These are phyloP conservation scores for Percopsis omiscomaycus DNA, from an alignment of 2,797 vertebrate genomes.

Conservation along the genomic window DNA sequence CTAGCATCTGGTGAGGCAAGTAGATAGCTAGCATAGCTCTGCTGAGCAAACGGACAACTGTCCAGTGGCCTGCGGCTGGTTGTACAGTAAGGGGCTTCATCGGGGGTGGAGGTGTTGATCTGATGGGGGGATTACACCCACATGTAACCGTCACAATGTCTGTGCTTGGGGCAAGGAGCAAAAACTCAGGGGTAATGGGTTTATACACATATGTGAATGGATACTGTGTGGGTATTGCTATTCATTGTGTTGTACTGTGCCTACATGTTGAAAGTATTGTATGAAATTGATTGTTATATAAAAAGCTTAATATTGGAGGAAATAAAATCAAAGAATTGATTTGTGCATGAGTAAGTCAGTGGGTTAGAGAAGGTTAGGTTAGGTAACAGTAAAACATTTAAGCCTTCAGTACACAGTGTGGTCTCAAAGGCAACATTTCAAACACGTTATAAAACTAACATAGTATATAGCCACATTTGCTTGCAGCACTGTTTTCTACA, in stretches of 20 bases:
- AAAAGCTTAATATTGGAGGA: no score
- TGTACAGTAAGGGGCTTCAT: conserved; percentile 23
- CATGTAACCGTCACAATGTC: conserved; percentile 4
- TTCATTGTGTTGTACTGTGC: neutral
- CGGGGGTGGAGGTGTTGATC: conserved; percentile 1
- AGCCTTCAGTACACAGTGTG: no score
- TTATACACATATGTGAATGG: neutral
- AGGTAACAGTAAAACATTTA: no score
- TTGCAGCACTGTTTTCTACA: no score
- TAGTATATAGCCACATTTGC: no score
- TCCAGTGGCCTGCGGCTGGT: conserved; percentile 40
- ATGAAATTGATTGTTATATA: no score
- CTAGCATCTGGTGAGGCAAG: conserved; percentile 60
- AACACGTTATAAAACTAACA: no score
- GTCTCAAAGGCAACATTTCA: no score
- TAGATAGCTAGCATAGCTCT: conserved; percentile 56
- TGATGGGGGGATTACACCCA: conserved; percentile 20
- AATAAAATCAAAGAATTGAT: no score
- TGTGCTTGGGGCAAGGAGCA: neutral
- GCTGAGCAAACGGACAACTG: conserved; percentile 61
- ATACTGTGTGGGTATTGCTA: neutral
- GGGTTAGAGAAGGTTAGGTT: no score
- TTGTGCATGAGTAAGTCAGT: no score
- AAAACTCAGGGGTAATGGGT: neutral
- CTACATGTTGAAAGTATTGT: no score